Base-by-base conservation (phyloP, 2,888 invertebrate species). In the Pyrgus malvae region DNA sequence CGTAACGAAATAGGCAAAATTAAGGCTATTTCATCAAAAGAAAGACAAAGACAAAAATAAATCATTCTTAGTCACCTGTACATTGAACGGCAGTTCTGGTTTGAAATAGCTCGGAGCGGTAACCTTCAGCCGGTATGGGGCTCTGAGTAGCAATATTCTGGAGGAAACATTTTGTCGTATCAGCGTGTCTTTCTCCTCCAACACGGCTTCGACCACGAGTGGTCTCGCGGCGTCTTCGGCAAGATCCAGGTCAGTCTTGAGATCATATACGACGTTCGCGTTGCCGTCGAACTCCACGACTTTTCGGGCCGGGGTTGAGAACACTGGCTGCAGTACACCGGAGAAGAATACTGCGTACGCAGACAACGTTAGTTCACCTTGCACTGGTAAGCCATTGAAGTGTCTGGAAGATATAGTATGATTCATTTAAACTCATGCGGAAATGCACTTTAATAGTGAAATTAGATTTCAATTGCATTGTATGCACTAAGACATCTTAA, bases 101-200 rank as follows among this genome's bases (percentile, higher is more conserved):
- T 97, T 97, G 83, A 97, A 99, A 62, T 95, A 94, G 65, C 95
- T 95, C 0, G 98, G 95, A 16, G 95, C 94, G 66, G 95, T 93
- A 14, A 97, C 93, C 80, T 96, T 97, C 5, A 98, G 82, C 54
- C 90, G 77, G 50, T 90, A 89, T 0, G 87, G 86, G 11, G 86
- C 83, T 50, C 90, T 71, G 50, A 94, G 92, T 29, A 97, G 90
- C 58, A 95, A 91, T 62, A 89, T 83, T 56, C 85, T 76, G 1
- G 93, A 91, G 0, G 95, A 92, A 11, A 94, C 93, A 74, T 96
- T 97, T 74, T 98, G 96, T 65, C 95, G 93, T 46, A 97, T 92
- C 11, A 95, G 93, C 1, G 98, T 98, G 63, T 97, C 91, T 51
- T 94, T 94, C 88, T 99, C 99, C 78, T 98, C 97, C 2, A 99